Conservation (phyloP, 2,888 invertebrate species). For the Autographa gamma region DNA sequence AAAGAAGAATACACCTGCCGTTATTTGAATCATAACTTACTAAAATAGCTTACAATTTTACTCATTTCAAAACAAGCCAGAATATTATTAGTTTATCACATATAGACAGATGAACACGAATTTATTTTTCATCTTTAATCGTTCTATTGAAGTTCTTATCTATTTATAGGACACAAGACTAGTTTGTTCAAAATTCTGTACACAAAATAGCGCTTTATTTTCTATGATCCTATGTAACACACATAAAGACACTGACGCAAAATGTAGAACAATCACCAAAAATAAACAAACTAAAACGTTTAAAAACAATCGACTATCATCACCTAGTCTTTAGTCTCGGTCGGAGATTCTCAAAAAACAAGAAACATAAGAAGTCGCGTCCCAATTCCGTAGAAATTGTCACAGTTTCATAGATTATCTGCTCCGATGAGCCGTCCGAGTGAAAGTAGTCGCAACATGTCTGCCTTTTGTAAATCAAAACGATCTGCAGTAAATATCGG, state of each 20-base stretch:
- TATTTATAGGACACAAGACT: too few relatives aligned
- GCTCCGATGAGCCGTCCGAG: conserved; percentile 67
- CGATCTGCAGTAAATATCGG: conserved; percentile 49
- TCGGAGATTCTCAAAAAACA: conserved; percentile 47
- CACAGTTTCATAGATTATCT: conserved; percentile 66
- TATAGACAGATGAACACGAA: too few relatives aligned
- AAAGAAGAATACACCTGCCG: background rate
- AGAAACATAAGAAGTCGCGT: conserved; percentile 63
- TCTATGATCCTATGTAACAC: too few relatives aligned
- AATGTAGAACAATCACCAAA: background rate
- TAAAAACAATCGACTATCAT: conserved; percentile 23
- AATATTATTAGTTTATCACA: too few relatives aligned
- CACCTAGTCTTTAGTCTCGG: conserved; percentile 48
- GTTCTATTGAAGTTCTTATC: too few relatives aligned
- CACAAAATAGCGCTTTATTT: too few relatives aligned
- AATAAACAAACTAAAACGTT: conserved; percentile 22
- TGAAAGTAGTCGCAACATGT: conserved; percentile 65
- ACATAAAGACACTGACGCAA: background rate
- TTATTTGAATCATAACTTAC: too few relatives aligned
- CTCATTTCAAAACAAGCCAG: too few relatives aligned
- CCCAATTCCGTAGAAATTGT: conserved; percentile 74
- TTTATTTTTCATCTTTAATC: too few relatives aligned
- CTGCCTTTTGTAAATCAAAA: conserved; percentile 51
- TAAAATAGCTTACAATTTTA: too few relatives aligned
- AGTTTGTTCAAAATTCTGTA: too few relatives aligned